phyloP scores from a whole-genome alignment of 2,888 invertebrate species.

The Myathropa florea region DNA sequence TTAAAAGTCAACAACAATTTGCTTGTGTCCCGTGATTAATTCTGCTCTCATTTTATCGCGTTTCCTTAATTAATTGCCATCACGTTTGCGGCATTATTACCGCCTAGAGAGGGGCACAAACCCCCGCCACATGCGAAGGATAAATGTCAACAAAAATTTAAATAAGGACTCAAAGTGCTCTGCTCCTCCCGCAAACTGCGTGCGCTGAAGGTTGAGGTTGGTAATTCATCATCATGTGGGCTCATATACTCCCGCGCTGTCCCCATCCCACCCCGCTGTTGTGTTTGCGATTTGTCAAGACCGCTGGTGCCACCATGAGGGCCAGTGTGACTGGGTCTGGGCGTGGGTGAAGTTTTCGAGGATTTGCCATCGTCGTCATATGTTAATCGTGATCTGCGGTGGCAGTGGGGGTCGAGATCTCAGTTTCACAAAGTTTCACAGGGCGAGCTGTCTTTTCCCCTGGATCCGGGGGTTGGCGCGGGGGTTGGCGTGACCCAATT shows the following conservation, averaged over 20 bases:
- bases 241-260: constrained; percentile 10
- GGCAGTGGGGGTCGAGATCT: not conserved
- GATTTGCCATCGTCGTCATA: constrained; percentile 27
- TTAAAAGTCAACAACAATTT: constrained; percentile 66
- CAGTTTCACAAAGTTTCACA: constrained; percentile 7
- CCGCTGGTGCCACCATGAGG: not conserved
- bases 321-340: not conserved
- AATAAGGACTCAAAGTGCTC: constrained; percentile 33
- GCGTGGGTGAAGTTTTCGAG: not conserved
- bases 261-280: not conserved
- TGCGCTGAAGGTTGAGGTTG: constrained; percentile 19
- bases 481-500: constrained; percentile 34
- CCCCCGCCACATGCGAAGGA: constrained; percentile 39
- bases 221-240: constrained; percentile 57
- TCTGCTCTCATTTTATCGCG: constrained; percentile 54
- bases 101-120: constrained; percentile 7
- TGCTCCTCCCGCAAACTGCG: constrained; percentile 16
- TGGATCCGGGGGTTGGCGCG: not conserved
- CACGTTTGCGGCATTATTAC: constrained; percentile 51
- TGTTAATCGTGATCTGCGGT: constrained; percentile 39
- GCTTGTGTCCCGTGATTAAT: constrained; percentile 59
- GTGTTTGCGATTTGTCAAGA: constrained; percentile 23
- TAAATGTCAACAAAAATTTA: constrained; percentile 59
- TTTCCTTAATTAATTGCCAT: constrained; percentile 60
- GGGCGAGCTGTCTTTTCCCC: constrained; percentile 15